Percentiles rank a stretch among this genome's conserved stretches.
Conservation (phyloP, 2,888 invertebrate species). For the Trichogramma evanescens region DNA sequence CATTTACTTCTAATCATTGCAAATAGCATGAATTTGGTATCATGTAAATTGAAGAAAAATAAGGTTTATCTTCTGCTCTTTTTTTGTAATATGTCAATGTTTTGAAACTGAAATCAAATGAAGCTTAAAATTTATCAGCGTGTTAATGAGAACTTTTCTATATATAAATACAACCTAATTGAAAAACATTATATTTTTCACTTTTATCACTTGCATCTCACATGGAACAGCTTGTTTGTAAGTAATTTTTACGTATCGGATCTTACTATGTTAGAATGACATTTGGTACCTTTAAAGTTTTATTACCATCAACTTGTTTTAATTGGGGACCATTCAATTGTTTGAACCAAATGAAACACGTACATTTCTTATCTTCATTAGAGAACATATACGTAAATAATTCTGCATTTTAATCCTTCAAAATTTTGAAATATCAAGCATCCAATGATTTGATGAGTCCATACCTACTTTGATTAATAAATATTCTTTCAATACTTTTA, state of each 20-base stretch:
- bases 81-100: neutral
- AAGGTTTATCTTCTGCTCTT: constrained; percentile 12
- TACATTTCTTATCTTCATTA: constrained; percentile 23
- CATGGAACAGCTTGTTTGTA: no score
- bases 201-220: no score
- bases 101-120: no score
- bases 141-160: no score
- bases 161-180: no score
- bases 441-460: neutral
- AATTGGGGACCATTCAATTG: constrained; percentile 20
- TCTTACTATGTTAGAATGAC: no score
- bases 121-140: no score
- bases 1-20: constrained; percentile 29
- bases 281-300: no score
- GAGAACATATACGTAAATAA: constrained; percentile 24
- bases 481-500: constrained; percentile 1
- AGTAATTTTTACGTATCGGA: no score
- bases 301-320: neutral
- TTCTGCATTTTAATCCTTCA: constrained; percentile 18
- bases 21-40: constrained; percentile 29
- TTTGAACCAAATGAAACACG: constrained; percentile 10
- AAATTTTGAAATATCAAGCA: constrained; percentile 22
- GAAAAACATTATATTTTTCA: no score
- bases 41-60: constrained; percentile 34
- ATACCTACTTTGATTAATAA: constrained; percentile 1